Evolutionary conservation across 2,113 vertebrate genomes (phyloP).

Genomic region (Vidua macroura): DNA sequence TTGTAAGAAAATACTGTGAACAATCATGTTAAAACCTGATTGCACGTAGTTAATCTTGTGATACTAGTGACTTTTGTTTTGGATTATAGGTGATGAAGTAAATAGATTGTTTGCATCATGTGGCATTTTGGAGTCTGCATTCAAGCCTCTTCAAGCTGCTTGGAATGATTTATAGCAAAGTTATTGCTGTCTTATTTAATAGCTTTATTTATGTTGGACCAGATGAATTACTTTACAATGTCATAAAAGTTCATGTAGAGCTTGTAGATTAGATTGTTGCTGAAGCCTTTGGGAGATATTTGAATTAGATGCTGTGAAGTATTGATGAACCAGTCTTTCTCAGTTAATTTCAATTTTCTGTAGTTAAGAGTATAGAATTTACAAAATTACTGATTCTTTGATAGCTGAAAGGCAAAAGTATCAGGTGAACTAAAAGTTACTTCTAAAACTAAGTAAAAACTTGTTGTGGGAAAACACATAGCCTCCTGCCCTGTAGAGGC

Average conservation of each 20-base stretch:
- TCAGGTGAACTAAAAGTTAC: background rate
- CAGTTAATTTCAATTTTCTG: background rate
- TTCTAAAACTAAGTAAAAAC: background rate
- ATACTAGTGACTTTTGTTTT: background rate
- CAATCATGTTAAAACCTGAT: background rate
- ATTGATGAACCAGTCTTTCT: background rate
- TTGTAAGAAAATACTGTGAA: background rate
- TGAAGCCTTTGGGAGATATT: background rate
- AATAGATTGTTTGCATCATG: background rate
- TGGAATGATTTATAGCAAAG: background rate
- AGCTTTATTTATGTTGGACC: background rate
- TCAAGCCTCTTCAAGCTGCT: background rate
- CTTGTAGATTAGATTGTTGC: background rate
- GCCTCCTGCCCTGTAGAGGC: constrained; percentile 19
- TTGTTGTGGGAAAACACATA: background rate
- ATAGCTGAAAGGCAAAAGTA: background rate
- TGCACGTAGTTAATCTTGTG: background rate
- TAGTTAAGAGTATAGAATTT: background rate
- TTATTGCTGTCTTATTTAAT: background rate
- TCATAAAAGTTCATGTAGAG: background rate
- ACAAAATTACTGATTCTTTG: background rate
- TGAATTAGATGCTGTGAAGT: background rate
- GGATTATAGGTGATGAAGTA: background rate
- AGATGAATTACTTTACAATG: background rate
- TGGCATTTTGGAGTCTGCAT: background rate